Conservation (phyloP, 2,797 vertebrate species). For the Sebastes diploproa region DNA sequence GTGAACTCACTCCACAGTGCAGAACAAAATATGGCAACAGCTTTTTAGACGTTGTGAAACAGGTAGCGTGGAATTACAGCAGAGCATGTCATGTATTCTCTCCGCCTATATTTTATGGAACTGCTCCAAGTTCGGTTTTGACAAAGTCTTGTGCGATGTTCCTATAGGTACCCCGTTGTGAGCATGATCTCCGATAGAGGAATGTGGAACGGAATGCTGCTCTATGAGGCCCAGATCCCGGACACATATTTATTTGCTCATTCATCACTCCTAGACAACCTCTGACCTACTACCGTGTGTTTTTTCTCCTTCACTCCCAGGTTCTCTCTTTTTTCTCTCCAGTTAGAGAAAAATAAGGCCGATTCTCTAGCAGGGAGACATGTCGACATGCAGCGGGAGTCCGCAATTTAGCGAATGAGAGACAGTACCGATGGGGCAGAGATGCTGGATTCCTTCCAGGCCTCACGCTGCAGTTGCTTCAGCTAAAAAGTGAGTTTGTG, state of each 20-base stretch:
- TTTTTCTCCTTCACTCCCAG: constrained; percentile 60
- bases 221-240: constrained; percentile 62
- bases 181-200: constrained; percentile 55
- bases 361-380: constrained; percentile 22
- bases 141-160: constrained; percentile 1
- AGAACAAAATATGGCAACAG: constrained; percentile 31
- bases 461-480: constrained; percentile 6
- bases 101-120: constrained; percentile 44
- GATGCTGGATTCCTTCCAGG: constrained; percentile 33
- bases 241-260: constrained; percentile 81
- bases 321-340: constrained; percentile 33
- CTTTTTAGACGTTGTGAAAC: constrained; percentile 49
- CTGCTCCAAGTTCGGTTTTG: constrained; percentile 32
- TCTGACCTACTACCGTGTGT: constrained; percentile 76
- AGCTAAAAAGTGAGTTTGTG: constrained; percentile 37
- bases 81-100: constrained; percentile 49
- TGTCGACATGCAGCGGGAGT: constrained; percentile 38
- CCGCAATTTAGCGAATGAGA: background rate
- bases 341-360: constrained; percentile 26
- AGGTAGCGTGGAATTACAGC: constrained; percentile 54
- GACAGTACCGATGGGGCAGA: constrained; percentile 36
- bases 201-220: constrained; percentile 76
- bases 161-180: constrained; percentile 24
- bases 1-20: constrained; percentile 9
- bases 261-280: constrained; percentile 77